These are phyloP conservation scores for Malurus splendens DNA, from an alignment of 2,797 vertebrate species.

Conservation along the genomic window DNA sequence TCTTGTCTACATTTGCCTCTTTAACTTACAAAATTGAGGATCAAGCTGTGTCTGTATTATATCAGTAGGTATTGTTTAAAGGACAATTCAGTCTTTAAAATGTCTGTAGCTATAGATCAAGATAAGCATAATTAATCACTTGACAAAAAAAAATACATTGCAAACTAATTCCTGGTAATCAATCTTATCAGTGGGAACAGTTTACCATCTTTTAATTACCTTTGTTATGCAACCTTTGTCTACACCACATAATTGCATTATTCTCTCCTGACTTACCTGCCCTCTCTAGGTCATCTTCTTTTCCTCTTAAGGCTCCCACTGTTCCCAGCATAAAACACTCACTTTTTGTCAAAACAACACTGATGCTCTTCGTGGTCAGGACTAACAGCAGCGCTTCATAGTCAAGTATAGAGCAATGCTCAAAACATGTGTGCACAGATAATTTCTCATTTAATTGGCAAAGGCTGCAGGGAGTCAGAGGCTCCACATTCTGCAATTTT, in stretches of 20 bases:
- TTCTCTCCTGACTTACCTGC: not conserved
- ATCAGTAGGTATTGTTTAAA: not conserved
- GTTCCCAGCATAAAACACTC: not conserved
- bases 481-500: not conserved
- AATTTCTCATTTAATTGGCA: not conserved
- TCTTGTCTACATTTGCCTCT: not conserved
- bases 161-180: constrained; percentile 22
- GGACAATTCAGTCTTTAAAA: not conserved
- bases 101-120: not conserved
- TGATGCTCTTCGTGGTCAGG: not conserved
- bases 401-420: not conserved
- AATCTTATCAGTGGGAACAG: not conserved
- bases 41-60: not conserved
- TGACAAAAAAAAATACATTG: not conserved
- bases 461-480: not conserved
- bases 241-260: not conserved
- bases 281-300: not conserved
- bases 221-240: not conserved
- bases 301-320: not conserved
- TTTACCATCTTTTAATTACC: not conserved
- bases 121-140: constrained; percentile 4
- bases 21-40: not conserved
- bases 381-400: not conserved
- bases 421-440: not conserved
- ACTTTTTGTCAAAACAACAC: not conserved